phyloP scores from a whole-genome alignment of 1,140 invertebrate genomes.

The Philotrypesis tridentata region DNA sequence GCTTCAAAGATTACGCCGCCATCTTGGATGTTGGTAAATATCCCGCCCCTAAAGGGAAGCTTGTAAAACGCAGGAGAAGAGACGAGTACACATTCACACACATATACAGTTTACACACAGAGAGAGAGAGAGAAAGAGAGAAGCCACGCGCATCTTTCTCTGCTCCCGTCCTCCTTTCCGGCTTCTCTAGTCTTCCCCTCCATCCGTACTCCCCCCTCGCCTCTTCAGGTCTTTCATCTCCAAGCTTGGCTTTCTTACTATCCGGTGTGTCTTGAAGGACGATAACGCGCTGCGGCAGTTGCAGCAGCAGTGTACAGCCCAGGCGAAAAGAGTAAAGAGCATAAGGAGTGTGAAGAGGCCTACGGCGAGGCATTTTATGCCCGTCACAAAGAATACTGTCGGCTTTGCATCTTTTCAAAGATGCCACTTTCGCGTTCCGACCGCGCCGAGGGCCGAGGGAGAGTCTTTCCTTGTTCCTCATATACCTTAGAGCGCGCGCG shows the following conservation, averaged over 20 bases:
- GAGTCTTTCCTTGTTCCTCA: slow-evolving; percentile 52
- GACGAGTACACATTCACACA: slow-evolving; percentile 32
- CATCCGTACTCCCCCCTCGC: background rate
- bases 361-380: slow-evolving; percentile 62
- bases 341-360: slow-evolving; percentile 70
- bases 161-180: slow-evolving; percentile 24
- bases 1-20: slow-evolving; percentile 70
- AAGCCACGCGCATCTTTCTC: slow-evolving; percentile 1
- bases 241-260: slow-evolving; percentile 29
- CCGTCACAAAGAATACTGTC: slow-evolving; percentile 71
- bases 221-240: slow-evolving; percentile 33
- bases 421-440: slow-evolving; percentile 63
- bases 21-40: slow-evolving; percentile 74
- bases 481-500: slow-evolving; percentile 48
- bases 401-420: slow-evolving; percentile 72
- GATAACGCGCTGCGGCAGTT: slow-evolving; percentile 8
- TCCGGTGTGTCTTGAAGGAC: slow-evolving; percentile 43
- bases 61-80: slow-evolving; percentile 53
- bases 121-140: too few species aligned
- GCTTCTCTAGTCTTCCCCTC: background rate
- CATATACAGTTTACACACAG: too few species aligned
- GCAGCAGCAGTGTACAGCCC: background rate
- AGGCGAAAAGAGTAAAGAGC: slow-evolving; percentile 55
- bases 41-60: slow-evolving; percentile 65
- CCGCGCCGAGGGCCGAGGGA: too few species aligned